Evolutionary conservation across 2,113 vertebrate genomes (phyloP).

Genomic region (Genyomyrus donnyi): DNA sequence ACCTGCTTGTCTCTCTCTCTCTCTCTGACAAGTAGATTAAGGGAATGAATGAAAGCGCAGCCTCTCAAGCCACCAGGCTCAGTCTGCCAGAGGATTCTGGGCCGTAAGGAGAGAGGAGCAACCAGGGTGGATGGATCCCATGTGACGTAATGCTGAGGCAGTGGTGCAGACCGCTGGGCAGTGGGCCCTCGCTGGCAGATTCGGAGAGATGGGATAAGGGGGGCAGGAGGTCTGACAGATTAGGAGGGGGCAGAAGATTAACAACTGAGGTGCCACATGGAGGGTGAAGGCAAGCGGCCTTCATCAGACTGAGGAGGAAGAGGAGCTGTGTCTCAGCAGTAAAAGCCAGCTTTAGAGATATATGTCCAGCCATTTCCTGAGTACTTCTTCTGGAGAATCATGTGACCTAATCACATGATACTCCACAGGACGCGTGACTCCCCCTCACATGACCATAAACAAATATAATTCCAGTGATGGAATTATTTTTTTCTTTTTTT

Average conservation of each 20-base stretch:
- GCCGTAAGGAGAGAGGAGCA: background rate
- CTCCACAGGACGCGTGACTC: background rate
- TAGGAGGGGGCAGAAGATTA: conserved; percentile 26
- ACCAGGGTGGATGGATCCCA: background rate
- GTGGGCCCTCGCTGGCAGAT: background rate
- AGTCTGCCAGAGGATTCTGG: background rate
- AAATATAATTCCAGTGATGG: background rate
- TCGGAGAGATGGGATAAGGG: background rate
- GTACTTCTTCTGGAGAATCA: background rate
- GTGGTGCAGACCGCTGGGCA: background rate
- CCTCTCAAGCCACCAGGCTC: background rate
- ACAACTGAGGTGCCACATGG: conserved; percentile 24
- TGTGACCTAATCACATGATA: background rate
- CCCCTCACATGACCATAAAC: background rate
- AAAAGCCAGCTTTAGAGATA: background rate
- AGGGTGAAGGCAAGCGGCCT: conserved; percentile 19
- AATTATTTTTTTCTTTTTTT: background rate
- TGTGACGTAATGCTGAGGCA: background rate
- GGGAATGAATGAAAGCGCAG: background rate
- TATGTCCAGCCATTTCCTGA: background rate
- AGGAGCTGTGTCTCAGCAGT: background rate
- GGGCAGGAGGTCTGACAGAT: conserved; percentile 7
- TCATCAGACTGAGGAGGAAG: conserved; percentile 17
- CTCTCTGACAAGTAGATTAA: background rate
- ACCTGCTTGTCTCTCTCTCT: background rate